Percentiles rank a stretch among this genome's conserved stretches.
Conservation (phyloP, 2,888 invertebrate genomes). For the Heliconius ismenius region DNA sequence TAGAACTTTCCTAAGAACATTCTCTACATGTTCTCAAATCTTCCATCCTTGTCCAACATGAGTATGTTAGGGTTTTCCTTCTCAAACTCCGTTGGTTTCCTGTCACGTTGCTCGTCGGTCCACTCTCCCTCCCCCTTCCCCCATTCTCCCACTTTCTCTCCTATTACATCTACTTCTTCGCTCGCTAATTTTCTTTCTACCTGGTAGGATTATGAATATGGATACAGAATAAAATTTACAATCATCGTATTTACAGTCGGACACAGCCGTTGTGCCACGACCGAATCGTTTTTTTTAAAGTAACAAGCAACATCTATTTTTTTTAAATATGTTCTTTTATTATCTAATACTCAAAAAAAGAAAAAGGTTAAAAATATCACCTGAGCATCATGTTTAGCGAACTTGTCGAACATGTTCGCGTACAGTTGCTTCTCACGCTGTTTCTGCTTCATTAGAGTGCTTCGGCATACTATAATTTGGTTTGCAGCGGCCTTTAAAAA, state of each 20-base stretch:
- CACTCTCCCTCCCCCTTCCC: conserved; percentile 87
- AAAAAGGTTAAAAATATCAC: conserved; percentile 57
- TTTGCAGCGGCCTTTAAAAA: conserved; percentile 86
- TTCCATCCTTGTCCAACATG: conserved; percentile 87
- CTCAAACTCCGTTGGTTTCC: conserved; percentile 89
- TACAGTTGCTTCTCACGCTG: conserved; percentile 93
- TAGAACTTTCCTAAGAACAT: neutral
- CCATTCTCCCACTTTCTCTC: conserved; percentile 87
- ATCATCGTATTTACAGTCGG: neutral
- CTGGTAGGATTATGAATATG: conserved; percentile 60
- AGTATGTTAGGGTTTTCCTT: conserved; percentile 90
- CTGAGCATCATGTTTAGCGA: conserved; percentile 90
- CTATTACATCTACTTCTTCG: conserved; percentile 87
- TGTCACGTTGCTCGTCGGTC: conserved; percentile 86
- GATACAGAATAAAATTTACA: neutral
- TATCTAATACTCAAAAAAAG: too few relatives aligned
- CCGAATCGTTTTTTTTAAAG: too few relatives aligned
- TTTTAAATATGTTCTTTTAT: too few relatives aligned
- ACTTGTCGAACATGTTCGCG: conserved; percentile 97
- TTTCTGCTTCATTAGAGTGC: conserved; percentile 87
- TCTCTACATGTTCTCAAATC: conserved; percentile 88
- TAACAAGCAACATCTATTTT: too few relatives aligned
- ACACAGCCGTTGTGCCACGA: neutral
- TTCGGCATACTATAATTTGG: conserved; percentile 87
- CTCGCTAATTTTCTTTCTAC: conserved; percentile 72